These are phyloP conservation scores for Amblyopsis rosae DNA, from an alignment of 2,113 vertebrate genomes.

Conservation along the genomic window DNA sequence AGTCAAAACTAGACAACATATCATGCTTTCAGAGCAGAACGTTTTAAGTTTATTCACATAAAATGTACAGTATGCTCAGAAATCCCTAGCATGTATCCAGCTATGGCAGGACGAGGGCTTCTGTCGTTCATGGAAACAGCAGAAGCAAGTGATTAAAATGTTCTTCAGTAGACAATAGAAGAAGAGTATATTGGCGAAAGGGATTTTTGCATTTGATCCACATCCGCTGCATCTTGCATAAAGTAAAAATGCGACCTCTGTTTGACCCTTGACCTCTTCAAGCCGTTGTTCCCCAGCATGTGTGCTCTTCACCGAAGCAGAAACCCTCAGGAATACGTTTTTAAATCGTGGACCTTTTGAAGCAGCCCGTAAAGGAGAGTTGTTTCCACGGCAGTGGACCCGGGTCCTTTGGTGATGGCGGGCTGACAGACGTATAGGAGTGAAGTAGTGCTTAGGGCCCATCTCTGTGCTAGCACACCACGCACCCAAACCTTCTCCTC, in stretches of 20 bases:
- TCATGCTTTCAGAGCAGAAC: no score
- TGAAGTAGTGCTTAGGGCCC: slow-evolving; percentile 28
- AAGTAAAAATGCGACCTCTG: slow-evolving; percentile 5
- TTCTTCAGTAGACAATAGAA: no score
- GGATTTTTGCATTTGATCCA: no score
- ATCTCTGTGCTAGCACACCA: not conserved
- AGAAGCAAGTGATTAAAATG: no score
- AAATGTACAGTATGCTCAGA: no score
- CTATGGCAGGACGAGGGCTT: no score
- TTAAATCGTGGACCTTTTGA: no score
- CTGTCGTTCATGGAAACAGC: no score
- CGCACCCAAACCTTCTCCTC: not conserved
- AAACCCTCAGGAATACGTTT: slow-evolving; percentile 28
- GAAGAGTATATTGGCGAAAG: no score
- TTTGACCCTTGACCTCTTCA: slow-evolving; percentile 37
- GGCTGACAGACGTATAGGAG: not conserved
- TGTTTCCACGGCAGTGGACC: not conserved
- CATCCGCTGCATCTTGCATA: no score
- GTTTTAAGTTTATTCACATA: no score
- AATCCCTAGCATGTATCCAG: no score
- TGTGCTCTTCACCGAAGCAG: slow-evolving; percentile 10
- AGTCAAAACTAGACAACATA: not conserved
- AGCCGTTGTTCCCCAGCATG: slow-evolving; percentile 1
- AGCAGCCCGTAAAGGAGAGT: slow-evolving; percentile 7
- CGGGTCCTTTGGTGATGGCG: not conserved